Percentiles rank a stretch among this genome's conserved stretches.
Evolutionary conservation across 1,140 invertebrate species (phyloP).

Genomic region (Chymomyza costata): DNA sequence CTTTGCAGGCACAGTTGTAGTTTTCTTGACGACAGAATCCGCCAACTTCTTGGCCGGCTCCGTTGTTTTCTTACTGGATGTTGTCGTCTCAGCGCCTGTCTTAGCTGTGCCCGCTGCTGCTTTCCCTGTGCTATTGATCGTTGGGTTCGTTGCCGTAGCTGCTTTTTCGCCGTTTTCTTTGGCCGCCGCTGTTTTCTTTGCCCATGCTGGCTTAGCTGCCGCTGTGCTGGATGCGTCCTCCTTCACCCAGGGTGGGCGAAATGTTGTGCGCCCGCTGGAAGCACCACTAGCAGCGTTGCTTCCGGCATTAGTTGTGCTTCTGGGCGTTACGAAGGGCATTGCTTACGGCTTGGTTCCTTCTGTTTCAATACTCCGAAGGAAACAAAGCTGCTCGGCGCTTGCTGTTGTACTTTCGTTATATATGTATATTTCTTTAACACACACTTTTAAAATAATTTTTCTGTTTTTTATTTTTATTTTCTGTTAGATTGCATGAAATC

Average conservation of each 20-base stretch:
- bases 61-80: conserved; percentile 22
- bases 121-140: conserved; percentile 11
- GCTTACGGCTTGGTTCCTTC: conserved; percentile 29
- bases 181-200: conserved; percentile 39
- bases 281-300: conserved; percentile 33
- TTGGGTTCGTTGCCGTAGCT: not conserved
- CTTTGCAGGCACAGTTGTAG: conserved; percentile 39
- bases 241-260: conserved; percentile 89
- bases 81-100: conserved; percentile 17
- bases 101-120: conserved; percentile 6
- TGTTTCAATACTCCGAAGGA: conserved; percentile 33
- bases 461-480: conserved; percentile 34
- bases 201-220: conserved; percentile 79
- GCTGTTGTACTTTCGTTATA: conserved; percentile 23
- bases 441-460: conserved; percentile 71
- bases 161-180: conserved; percentile 70
- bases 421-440: conserved; percentile 45
- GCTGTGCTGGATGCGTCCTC: conserved; percentile 79
- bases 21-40: conserved; percentile 26
- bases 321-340: conserved; percentile 70
- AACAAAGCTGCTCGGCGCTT: conserved; percentile 8
- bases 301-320: conserved; percentile 53
- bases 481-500: conserved; percentile 55
- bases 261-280: conserved; percentile 78
- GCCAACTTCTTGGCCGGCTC: conserved; percentile 34